Evolutionary conservation across 2,797 vertebrate species (phyloP), one percentile per base, ranked within the genome.

Genomic region (Hydrophis major): DNA sequence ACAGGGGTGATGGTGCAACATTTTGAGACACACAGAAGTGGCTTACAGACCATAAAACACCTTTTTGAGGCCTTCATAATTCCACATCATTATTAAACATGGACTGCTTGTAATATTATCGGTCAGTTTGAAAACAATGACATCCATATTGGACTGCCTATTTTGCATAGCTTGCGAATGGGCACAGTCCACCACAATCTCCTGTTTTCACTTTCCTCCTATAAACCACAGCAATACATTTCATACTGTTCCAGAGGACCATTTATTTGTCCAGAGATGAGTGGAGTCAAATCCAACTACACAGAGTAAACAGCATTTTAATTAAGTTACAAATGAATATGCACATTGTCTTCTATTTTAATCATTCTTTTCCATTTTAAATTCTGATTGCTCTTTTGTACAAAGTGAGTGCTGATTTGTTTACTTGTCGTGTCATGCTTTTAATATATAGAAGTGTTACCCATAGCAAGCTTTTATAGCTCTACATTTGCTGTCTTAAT

Each of bases 311-410:
- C 32, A 20, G 32, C 32, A 42, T 78, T 22, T 42, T 18, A 78
- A 20, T 78, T 42, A 42, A 78, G 69, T 78, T 78, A 78, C 92
- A 69, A 91, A 87, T 59, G 53, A n/a, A 13, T 16, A 86, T 42
- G 55, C 53, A 88, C 32, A 42, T 25, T n/a, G 16, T 74, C 37
- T 60, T 86, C 28, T 83, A 16, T 87, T 87, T 32, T 22, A 55
- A 88, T 25, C 16, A 63, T 28, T 42, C 1, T 78, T 83, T 83
- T 88, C 42, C 20, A 6, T 93, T 91, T 89, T 83, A 93, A 91
- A 91, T 56, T 88, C 55, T 91, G 50, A 91, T 93, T 91, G 78
- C 32, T 53, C 18, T 10, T 69, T 92, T n/a, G 12, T 78, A 86
- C 59, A 88, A 27, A 91, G 89, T 87, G 53, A 16, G 88, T 66